These are phyloP conservation scores for Autographa gamma DNA, from an alignment of 2,888 invertebrate species.

Conservation along the genomic window DNA sequence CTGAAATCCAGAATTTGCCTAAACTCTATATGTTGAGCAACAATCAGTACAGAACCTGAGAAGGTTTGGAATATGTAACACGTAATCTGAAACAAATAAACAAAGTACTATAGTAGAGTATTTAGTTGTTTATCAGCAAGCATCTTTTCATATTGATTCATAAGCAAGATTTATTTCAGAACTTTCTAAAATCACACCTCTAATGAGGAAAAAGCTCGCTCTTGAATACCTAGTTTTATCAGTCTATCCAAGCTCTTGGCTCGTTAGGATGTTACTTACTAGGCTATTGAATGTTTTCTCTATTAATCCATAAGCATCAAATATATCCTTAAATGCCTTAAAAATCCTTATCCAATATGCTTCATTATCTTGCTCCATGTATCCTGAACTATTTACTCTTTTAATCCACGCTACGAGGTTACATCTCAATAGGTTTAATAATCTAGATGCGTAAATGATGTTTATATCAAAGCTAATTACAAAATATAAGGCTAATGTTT, in stretches of 20 bases:
- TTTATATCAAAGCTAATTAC: slow-evolving; percentile 19
- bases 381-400: neutral
- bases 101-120: neutral
- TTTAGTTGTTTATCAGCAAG: no score
- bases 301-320: neutral
- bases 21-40: neutral
- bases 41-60: neutral
- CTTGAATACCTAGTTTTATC: no score
- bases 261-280: neutral
- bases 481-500: neutral
- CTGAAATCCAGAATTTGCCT: neutral
- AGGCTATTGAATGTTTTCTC: neutral
- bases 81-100: neutral
- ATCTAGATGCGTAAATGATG: slow-evolving; percentile 14
- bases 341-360: neutral
- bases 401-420: neutral
- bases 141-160: no score
- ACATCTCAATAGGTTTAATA: neutral
- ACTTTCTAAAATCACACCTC: no score
- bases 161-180: no score
- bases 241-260: no score
- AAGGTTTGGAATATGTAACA: neutral
- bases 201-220: no score
- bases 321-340: neutral
- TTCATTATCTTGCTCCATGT: neutral